These are phyloP conservation scores for Xestia rhomboidea DNA, from an alignment of 2,888 invertebrate genomes.

Conservation along the genomic window DNA sequence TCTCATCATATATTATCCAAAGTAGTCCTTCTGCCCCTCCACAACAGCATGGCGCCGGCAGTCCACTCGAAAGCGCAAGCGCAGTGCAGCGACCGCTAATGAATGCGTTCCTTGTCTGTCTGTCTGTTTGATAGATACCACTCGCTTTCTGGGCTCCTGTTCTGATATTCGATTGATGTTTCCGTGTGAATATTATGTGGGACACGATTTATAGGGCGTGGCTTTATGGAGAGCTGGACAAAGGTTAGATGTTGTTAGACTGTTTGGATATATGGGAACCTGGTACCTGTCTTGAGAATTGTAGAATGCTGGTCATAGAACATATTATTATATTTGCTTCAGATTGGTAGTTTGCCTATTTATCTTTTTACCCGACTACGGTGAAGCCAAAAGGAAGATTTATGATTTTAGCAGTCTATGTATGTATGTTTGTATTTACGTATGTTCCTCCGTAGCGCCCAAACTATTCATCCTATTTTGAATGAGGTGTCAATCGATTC, in stretches of 20 bases:
- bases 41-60: constrained; percentile 27
- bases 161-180: constrained; percentile 63
- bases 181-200: constrained; percentile 65
- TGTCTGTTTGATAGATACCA: constrained; percentile 70
- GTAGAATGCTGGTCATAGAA: not conserved
- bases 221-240: constrained; percentile 12
- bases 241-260: not conserved
- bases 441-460: too few species aligned
- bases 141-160: constrained; percentile 55
- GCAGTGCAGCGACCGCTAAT: constrained; percentile 75
- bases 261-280: not conserved
- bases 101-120: constrained; percentile 73
- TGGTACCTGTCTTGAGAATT: constrained; percentile 1
- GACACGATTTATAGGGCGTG: not conserved
- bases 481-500: too few species aligned
- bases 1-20: not conserved
- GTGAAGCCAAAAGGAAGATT: too few species aligned
- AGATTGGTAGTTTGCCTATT: not conserved
- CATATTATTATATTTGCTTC: not conserved
- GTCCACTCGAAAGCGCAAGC: constrained; percentile 69
- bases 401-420: too few species aligned
- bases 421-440: too few species aligned
- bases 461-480: too few species aligned
- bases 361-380: too few species aligned
- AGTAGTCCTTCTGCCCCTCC: constrained; percentile 40